Evolutionary conservation across 2,888 invertebrate species (phyloP).

Genomic region (Caenorhabditis panamensis): DNA sequence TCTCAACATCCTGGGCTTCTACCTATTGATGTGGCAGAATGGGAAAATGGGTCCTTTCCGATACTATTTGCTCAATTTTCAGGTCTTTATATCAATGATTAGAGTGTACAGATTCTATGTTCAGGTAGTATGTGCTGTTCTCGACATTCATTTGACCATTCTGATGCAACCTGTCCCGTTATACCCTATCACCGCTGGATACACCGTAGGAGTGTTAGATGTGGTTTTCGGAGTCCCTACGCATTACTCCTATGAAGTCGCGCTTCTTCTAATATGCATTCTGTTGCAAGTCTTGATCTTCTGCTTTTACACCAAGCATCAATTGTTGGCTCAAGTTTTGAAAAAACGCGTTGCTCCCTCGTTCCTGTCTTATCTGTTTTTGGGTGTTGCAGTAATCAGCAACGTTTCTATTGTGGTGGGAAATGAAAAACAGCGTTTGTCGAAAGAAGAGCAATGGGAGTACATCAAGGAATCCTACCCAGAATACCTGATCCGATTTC

Average conservation of each 20-base stretch:
- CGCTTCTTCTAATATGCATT: background rate
- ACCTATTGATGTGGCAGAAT: constrained; percentile 17
- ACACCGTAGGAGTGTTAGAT: background rate
- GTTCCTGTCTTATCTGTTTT: too few species aligned
- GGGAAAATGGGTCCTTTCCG: constrained; percentile 22
- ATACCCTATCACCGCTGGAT: constrained; percentile 20
- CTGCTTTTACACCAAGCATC: background rate
- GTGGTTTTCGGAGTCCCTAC: background rate
- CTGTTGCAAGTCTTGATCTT: background rate
- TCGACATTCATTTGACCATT: constrained; percentile 15
- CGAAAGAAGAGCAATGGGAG: background rate
- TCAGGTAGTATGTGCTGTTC: constrained; percentile 12
- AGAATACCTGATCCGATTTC: background rate
- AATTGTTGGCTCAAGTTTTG: too few species aligned
- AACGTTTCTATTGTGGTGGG: too few species aligned
- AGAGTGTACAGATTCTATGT: too few species aligned
- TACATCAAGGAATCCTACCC: background rate
- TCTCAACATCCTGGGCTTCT: constrained; percentile 11
- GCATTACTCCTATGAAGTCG: background rate
- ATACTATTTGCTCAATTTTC: constrained; percentile 17
- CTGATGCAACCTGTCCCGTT: constrained; percentile 19
- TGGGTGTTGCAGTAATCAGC: too few species aligned
- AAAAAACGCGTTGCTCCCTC: too few species aligned
- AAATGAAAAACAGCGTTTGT: background rate
- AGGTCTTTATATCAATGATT: too few species aligned